Percentiles rank a stretch among this genome's conserved stretches.
phyloP scores from a whole-genome alignment of 2,113 vertebrate species.

The Silurus glanis region DNA sequence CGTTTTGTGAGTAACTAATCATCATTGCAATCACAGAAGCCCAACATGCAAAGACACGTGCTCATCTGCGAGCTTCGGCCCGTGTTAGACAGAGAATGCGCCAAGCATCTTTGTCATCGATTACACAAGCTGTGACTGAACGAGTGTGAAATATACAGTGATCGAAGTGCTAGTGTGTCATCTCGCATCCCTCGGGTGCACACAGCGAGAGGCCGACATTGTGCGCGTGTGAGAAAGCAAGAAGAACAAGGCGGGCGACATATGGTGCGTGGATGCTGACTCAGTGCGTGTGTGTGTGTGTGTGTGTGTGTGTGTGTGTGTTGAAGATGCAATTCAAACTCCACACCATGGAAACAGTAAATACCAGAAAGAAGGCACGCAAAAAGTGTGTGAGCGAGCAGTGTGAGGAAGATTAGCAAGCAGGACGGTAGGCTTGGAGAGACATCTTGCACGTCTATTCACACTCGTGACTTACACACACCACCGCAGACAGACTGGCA shows the following conservation, averaged over 20 bases:
- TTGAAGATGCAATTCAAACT: neutral
- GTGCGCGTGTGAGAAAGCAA: constrained; percentile 33
- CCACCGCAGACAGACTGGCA: constrained; percentile 98
- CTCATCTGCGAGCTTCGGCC: neutral
- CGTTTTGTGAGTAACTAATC: neutral
- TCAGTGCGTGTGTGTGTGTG: neutral
- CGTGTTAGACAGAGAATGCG: constrained; percentile 1
- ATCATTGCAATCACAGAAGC: neutral
- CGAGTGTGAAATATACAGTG: constrained; percentile 28
- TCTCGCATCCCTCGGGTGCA: constrained; percentile 7
- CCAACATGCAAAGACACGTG: constrained; percentile 40
- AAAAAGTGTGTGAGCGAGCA: neutral
- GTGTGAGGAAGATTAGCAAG: constrained; percentile 14
- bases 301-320: neutral
- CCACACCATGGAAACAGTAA: neutral
- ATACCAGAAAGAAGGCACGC: neutral
- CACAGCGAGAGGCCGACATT: constrained; percentile 7
- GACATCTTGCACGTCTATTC: neutral
- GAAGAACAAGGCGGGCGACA: constrained; percentile 55
- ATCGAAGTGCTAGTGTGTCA: constrained; percentile 3
- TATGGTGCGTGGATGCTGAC: constrained; percentile 30
- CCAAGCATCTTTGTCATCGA: constrained; percentile 8
- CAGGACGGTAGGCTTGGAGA: neutral
- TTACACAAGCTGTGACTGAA: constrained; percentile 30
- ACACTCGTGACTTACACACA: constrained; percentile 86